Percentiles rank a stretch among this genome's conserved stretches.
Evolutionary conservation across 1,140 invertebrate genomes (phyloP).

Genomic region (Drosophila erecta): DNA sequence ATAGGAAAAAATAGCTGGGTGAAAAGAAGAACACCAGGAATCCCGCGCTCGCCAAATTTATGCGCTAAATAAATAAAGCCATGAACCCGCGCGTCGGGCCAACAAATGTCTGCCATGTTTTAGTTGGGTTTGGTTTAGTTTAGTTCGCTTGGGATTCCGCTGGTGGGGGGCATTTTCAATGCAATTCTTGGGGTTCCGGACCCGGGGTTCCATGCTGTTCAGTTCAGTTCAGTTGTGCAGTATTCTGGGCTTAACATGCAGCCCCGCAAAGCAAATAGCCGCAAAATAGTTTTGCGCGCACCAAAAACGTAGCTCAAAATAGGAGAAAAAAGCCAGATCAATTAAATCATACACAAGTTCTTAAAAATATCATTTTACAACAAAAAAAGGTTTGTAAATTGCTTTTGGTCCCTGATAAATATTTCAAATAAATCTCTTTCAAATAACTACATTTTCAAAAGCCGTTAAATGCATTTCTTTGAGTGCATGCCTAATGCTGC

Average conservation of each 20-base stretch:
- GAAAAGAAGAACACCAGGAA: conserved; percentile 27
- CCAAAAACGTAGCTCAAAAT: conserved; percentile 45
- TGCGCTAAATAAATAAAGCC: conserved; percentile 83
- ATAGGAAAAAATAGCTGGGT: conserved; percentile 32
- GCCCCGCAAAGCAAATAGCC: conserved; percentile 73
- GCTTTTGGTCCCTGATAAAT: no score
- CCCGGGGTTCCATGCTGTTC: not conserved
- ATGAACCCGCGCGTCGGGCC: conserved; percentile 63
- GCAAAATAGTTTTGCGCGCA: conserved; percentile 73
- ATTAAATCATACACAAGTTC: no score
- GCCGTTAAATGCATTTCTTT: not conserved
- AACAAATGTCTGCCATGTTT: conserved; percentile 58
- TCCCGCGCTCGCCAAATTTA: conserved; percentile 73
- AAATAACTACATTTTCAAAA: not conserved
- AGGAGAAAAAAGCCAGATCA: not conserved
- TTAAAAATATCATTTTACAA: no score
- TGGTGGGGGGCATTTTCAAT: conserved; percentile 12
- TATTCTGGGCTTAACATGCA: conserved; percentile 59
- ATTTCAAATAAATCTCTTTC: no score
- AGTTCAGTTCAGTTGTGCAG: conserved; percentile 8
- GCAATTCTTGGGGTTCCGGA: conserved; percentile 11
- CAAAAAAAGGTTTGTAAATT: no score
- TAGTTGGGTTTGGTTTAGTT: conserved; percentile 29
- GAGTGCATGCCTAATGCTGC: conserved; percentile 11
- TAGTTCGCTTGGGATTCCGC: conserved; percentile 7